Conservation (phyloP, 1,140 invertebrate genomes). For the Achatina immaculata region DNA sequence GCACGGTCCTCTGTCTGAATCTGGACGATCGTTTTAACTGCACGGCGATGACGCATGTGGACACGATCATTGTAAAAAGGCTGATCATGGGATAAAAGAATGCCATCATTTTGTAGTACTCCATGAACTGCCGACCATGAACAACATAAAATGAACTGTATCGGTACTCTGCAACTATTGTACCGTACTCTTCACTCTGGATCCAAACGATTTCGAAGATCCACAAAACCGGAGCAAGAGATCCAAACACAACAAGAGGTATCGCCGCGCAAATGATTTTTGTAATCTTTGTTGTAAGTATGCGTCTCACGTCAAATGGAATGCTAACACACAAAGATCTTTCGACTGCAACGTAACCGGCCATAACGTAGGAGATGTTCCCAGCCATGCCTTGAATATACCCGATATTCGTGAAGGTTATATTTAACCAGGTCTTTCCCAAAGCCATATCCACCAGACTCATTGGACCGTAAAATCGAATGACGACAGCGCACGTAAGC, state of each 20-base stretch:
- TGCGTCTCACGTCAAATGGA: constrained; percentile 1
- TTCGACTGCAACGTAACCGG: constrained; percentile 3
- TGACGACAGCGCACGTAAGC: not conserved
- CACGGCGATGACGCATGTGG: not conserved
- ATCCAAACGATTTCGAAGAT: constrained; percentile 5
- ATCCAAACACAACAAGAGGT: not conserved
- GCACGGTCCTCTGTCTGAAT: not conserved
- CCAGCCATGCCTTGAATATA: not conserved
- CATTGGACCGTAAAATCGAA: not conserved
- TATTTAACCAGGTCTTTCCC: constrained; percentile 18
- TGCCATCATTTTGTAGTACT: not conserved
- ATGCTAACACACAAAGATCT: constrained; percentile 9
- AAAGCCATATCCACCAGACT: not conserved
- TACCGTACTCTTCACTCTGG: not conserved
- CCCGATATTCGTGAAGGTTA: not conserved
- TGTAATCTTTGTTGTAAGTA: not conserved
- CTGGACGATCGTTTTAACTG: not conserved
- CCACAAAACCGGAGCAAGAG: not conserved
- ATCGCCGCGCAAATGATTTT: not conserved
- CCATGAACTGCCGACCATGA: not conserved
- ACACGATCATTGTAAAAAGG: constrained; percentile 2
- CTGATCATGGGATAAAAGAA: constrained; percentile 7
- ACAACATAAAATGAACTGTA: not conserved
- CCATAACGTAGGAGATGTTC: constrained; percentile 8
- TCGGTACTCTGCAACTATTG: not conserved